Evolutionary conservation across 2,113 vertebrate genomes (phyloP).

Genomic region (Phylloscopus whistleri): DNA sequence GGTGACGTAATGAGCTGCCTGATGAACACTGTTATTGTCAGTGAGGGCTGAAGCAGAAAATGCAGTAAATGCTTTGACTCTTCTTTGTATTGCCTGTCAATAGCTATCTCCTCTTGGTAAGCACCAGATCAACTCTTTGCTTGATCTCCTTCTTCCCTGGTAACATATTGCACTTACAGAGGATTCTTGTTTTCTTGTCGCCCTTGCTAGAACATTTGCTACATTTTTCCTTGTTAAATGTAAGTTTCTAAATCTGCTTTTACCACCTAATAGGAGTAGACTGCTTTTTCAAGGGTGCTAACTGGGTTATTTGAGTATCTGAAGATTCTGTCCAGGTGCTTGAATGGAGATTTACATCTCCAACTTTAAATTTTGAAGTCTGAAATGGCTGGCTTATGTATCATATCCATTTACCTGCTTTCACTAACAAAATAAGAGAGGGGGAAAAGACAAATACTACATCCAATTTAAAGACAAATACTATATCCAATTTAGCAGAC

Average conservation of each 20-base stretch:
- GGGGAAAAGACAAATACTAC: fast-evolving
- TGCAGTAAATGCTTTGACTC: neutral
- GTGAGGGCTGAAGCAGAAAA: slow-evolving; percentile 1
- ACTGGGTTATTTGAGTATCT: neutral
- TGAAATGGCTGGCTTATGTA: neutral
- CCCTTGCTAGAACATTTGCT: neutral
- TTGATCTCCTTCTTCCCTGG: neutral
- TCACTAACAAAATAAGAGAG: neutral
- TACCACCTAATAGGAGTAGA: neutral
- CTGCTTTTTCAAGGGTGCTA: neutral
- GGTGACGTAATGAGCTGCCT: neutral
- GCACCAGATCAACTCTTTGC: neutral
- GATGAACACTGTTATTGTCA: neutral
- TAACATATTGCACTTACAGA: neutral
- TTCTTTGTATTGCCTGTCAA: neutral
- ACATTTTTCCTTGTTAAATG: neutral
- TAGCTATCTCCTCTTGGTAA: neutral
- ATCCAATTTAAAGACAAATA: neutral
- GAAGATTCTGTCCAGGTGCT: neutral
- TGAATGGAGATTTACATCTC: neutral
- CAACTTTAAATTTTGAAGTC: neutral
- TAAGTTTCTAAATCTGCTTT: neutral
- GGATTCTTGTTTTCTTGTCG: neutral
- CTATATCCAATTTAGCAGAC: neutral
- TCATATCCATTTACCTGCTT: neutral